Base-by-base conservation (phyloP, 2,797 vertebrate species). In the Muscicapa striata region DNA sequence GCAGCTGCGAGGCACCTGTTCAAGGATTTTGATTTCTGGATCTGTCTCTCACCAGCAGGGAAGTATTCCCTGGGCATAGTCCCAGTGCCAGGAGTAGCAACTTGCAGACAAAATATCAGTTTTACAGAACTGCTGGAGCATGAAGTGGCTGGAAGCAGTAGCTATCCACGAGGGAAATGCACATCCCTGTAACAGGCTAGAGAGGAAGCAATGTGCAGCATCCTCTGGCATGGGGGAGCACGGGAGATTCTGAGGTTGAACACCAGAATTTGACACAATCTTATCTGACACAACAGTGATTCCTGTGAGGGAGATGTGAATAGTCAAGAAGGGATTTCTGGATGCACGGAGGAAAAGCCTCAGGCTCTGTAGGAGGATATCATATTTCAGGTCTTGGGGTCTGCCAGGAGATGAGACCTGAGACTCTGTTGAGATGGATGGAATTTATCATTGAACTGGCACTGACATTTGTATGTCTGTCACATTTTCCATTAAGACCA, bases 91-190 rank as follows among this genome's bases (percentile, higher is more conserved):
- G 76, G 15, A 3, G 14, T 69, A 69, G 59, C 76, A 94, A 51
- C 66, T 86, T 58, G 76, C 63, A 66, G 48, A 49, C 27, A 84
- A 87, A 87, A 91, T 51, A 68, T 1, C n/a, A 16, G 11, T 75
- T 92, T 90, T 90, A 20, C 24, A 78, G 54, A 75, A 29, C 66
- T 64, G 32, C 58, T 93, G 83, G 87, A 90, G 69, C 66, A 58
- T 87, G 68, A 83, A 94, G 66, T 29, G n/a, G 3, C 22, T 92
- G 67, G 62, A 70, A 81, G 73, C 46, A n/a, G 61, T 30, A 85
- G 30, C 61, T 72, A 19, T 16, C 57, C 49, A 24, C 11, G 3
- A 78, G n/a, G 46, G 49, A 75, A 89, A 58, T 6, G 3, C 30
- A 17, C 15, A 24, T 81, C n/a, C 23, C 10, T 68, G 9, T 57